These are phyloP conservation scores for Autographa pulchrina DNA, from an alignment of 2,888 invertebrate species.

Conservation along the genomic window DNA sequence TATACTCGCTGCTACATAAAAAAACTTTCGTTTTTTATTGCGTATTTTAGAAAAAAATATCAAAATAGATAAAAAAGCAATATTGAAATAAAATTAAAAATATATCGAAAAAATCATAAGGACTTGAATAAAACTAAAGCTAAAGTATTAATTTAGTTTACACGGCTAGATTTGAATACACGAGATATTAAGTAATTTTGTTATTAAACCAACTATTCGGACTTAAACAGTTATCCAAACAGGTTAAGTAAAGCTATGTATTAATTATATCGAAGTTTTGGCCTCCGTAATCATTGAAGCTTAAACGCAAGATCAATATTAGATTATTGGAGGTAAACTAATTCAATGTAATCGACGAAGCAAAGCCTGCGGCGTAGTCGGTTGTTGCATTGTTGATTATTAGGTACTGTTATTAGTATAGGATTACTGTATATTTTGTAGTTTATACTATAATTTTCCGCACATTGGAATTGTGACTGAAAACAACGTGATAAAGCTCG, in stretches of 20 bases:
- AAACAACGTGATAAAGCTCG: too few relatives aligned
- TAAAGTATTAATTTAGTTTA: neutral
- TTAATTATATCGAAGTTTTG: conserved; percentile 2
- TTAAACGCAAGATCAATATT: conserved; percentile 4
- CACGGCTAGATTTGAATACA: neutral
- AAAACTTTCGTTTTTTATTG: too few relatives aligned
- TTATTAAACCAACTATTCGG: neutral
- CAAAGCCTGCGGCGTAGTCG: neutral
- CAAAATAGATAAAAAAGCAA: neutral
- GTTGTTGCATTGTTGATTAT: neutral
- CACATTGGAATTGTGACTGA: too few relatives aligned
- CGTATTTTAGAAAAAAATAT: too few relatives aligned
- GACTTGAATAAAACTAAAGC: neutral
- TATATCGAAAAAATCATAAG: neutral
- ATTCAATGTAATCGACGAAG: neutral
- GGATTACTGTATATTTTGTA: too few relatives aligned
- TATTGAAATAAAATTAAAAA: too few relatives aligned
- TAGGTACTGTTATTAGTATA: too few relatives aligned
- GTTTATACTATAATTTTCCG: too few relatives aligned
- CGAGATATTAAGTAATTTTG: neutral
- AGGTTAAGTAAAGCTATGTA: neutral
- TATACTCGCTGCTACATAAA: too few relatives aligned
- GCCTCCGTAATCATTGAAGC: neutral
- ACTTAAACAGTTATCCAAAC: neutral
- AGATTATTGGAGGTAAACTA: neutral